Conservation (phyloP, 2,888 invertebrate genomes). For the Herminia tarsipennalis region DNA sequence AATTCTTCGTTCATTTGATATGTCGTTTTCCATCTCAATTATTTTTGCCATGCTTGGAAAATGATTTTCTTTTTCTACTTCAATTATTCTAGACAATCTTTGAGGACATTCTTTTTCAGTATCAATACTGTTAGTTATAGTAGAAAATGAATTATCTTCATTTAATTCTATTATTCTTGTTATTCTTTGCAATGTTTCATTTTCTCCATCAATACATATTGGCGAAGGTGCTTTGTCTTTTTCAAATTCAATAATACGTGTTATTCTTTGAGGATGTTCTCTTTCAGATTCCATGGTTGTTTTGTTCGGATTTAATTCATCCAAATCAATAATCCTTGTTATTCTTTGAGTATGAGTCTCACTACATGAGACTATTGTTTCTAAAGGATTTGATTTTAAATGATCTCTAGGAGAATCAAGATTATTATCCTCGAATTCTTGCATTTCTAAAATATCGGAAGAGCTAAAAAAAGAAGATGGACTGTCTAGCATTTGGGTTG, state of each 20-base stretch:
- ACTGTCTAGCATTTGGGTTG: slow-evolving; percentile 68
- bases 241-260: slow-evolving; percentile 78
- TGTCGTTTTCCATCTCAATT: slow-evolving; percentile 83
- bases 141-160: slow-evolving; percentile 73
- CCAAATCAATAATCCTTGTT: slow-evolving; percentile 80
- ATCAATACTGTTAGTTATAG: slow-evolving; percentile 65
- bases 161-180: slow-evolving; percentile 76
- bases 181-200: slow-evolving; percentile 70
- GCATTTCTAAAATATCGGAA: slow-evolving; percentile 64
- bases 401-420: slow-evolving; percentile 56
- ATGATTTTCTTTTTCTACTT: slow-evolving; percentile 72
- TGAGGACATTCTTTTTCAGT: slow-evolving; percentile 65
- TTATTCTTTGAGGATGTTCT: slow-evolving; percentile 75
- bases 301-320: slow-evolving; percentile 62
- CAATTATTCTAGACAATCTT: slow-evolving; percentile 72
- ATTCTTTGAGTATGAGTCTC: slow-evolving; percentile 73
- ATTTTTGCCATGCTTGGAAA: slow-evolving; percentile 82
- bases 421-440: slow-evolving; percentile 49
- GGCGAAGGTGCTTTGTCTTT: slow-evolving; percentile 63
- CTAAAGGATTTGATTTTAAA: slow-evolving; percentile 44
- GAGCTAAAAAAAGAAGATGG: slow-evolving; percentile 64
- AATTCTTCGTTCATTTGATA: slow-evolving; percentile 80
- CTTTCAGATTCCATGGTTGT: slow-evolving; percentile 64
- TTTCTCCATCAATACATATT: slow-evolving; percentile 58
- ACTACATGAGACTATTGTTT: slow-evolving; percentile 37